Evolutionary conservation across 2,113 vertebrate genomes (phyloP), one percentile per base, ranked within the genome.

Genomic region (Cebidichthys violaceus): DNA sequence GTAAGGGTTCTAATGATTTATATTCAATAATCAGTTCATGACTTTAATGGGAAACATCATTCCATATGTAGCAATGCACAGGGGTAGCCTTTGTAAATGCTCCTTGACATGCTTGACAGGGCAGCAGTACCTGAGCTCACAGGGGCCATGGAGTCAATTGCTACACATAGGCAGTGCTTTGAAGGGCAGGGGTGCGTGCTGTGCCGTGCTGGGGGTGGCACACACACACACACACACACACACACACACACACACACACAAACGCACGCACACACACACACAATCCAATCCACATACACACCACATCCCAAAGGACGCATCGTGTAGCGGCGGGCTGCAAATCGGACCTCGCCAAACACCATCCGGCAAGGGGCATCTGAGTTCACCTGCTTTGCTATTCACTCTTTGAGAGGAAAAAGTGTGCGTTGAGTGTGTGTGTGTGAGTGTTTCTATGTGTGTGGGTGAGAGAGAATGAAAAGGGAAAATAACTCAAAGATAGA

Each of bases 141-240:
- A 61, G 81, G 86, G 92, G 89, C 89, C 90, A 90, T 67, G 74
- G 86, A 92, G 92, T 94, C 92, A 94, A 94, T 84, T 88, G 89
- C 87, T 90, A 89, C 88, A 93, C 85, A 88, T 90, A 82, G 83
- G 88, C 84, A 86, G 78, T 68, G 83, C 84, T 89, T 91, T 90
- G 84, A 69, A 70, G 87, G 85, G 85, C 86, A 88, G 72, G 75
- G 85, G 77, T 90, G 91, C 64, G 22, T 86, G 83, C 89, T 37
- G 27, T 47, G 50, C 71, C 13, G 71, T 39, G 47, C 79, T 37
- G 39, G 31, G 68, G 86, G 70, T 68, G 60, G 73, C 77, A 52
- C 47, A 18, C 67, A 43, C 62, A 71, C 22, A 50, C 71, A n/a
- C 79, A 57, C 82, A 64, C 52, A 37, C 77, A 75, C 71, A 59